Evolutionary conservation across 2,113 vertebrate species (phyloP).

Genomic region (Psammodynastes pulverulentus): DNA sequence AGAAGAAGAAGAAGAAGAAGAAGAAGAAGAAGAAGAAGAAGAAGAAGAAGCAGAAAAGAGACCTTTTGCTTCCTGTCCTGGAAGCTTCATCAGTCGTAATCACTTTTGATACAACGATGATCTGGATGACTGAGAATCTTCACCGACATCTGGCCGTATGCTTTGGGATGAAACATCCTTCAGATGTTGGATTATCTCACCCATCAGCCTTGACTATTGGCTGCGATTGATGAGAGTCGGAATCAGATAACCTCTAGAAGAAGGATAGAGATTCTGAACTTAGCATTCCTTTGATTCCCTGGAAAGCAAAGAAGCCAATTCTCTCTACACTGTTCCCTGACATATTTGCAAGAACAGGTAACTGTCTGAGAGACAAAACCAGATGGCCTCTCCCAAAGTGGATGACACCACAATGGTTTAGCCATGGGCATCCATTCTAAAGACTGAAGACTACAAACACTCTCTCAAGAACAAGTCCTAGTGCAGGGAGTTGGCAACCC

Average conservation of each 20-base stretch:
- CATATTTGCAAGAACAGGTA: background rate
- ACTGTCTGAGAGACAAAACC: background rate
- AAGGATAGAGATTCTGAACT: background rate
- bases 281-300: background rate
- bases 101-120: background rate
- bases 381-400: background rate
- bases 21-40: too few relatives aligned
- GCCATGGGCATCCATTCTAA: background rate
- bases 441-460: rapidly evolving
- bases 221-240: background rate
- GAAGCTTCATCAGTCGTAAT: background rate
- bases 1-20: too few relatives aligned
- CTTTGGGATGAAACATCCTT: background rate
- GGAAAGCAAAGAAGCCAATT: background rate
- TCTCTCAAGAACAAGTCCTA: background rate
- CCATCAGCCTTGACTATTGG: background rate
- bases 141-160: background rate
- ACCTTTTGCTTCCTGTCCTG: background rate
- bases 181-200: background rate
- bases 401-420: background rate
- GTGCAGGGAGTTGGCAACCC: too few relatives aligned
- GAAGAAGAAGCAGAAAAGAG: too few relatives aligned
- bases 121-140: background rate
- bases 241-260: background rate
- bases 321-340: background rate